Conservation (phyloP, 2,888 invertebrate genomes). For the Parthenolecanium corni region DNA sequence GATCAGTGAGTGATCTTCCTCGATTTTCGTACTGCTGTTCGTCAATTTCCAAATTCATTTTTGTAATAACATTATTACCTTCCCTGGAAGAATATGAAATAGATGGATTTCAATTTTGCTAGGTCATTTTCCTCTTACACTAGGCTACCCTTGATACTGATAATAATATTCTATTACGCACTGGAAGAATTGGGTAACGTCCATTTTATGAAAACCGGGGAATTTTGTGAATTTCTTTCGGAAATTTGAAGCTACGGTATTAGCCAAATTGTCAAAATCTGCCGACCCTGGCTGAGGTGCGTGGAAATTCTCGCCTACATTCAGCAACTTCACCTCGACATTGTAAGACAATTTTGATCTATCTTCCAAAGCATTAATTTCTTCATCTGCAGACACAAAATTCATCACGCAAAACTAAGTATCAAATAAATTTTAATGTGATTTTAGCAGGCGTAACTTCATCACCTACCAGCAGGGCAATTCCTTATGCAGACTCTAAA, state of each 20-base stretch:
- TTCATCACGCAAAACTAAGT: no score
- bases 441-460: no score
- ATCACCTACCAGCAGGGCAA: slow-evolving; percentile 61
- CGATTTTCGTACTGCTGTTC: slow-evolving; percentile 52
- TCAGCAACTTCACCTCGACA: slow-evolving; percentile 59
- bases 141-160: neutral
- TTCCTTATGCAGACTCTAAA: slow-evolving; percentile 71
- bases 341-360: slow-evolving; percentile 58
- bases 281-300: slow-evolving; percentile 58
- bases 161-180: slow-evolving; percentile 34
- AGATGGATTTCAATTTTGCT: no score
- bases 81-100: slow-evolving; percentile 38
- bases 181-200: slow-evolving; percentile 56
- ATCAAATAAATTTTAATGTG: no score
- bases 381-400: slow-evolving; percentile 41
- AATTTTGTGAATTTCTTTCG: slow-evolving; percentile 49
- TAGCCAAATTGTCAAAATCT: slow-evolving; percentile 60
- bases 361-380: slow-evolving; percentile 32
- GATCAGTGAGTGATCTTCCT: slow-evolving; percentile 38
- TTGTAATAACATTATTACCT: slow-evolving; percentile 59
- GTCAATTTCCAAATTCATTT: slow-evolving; percentile 62
- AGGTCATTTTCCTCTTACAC: no score
- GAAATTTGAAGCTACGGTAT: slow-evolving; percentile 53
- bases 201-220: slow-evolving; percentile 59
- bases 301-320: slow-evolving; percentile 63